phyloP scores from a whole-genome alignment of 2,797 vertebrate species.

The Coccyzus lansbergi region DNA sequence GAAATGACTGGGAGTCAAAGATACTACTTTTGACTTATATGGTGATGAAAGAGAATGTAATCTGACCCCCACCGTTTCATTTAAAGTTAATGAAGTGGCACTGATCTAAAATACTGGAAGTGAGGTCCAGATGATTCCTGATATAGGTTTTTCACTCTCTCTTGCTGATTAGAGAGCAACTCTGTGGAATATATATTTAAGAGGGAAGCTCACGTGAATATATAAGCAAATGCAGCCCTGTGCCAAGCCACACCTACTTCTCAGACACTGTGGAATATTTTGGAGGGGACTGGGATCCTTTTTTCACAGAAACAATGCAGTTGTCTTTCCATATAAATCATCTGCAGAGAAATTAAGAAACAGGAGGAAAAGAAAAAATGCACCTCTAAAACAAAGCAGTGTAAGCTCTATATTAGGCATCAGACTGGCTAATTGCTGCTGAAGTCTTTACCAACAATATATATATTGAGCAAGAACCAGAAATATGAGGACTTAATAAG shows the following conservation, averaged over 20 bases:
- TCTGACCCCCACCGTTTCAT: background rate
- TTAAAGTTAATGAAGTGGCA: background rate
- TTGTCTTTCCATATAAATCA: conserved; percentile 27
- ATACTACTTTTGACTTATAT: background rate
- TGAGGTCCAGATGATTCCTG: background rate
- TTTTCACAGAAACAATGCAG: background rate
- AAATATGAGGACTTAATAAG: conserved; percentile 70
- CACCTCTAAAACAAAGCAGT: background rate
- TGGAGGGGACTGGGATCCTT: background rate
- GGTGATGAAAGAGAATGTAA: background rate
- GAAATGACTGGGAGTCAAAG: background rate
- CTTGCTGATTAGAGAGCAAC: background rate
- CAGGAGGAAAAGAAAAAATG: background rate
- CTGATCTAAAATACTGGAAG: background rate
- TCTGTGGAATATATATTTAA: background rate
- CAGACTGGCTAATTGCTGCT: conserved; percentile 27
- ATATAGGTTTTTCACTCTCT: background rate
- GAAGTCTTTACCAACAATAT: conserved; percentile 14
- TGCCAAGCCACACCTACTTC: conserved; percentile 25
- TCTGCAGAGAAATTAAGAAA: conserved; percentile 30
- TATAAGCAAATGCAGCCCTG: background rate
- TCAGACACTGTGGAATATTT: conserved; percentile 25
- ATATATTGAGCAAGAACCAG: conserved; percentile 50
- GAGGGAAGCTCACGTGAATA: background rate
- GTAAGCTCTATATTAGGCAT: background rate